These are phyloP conservation scores for Catostylus mosaicus DNA, from an alignment of 30 jellyfish, hydroid and myxozoan genomes.

Conservation along the genomic window DNA sequence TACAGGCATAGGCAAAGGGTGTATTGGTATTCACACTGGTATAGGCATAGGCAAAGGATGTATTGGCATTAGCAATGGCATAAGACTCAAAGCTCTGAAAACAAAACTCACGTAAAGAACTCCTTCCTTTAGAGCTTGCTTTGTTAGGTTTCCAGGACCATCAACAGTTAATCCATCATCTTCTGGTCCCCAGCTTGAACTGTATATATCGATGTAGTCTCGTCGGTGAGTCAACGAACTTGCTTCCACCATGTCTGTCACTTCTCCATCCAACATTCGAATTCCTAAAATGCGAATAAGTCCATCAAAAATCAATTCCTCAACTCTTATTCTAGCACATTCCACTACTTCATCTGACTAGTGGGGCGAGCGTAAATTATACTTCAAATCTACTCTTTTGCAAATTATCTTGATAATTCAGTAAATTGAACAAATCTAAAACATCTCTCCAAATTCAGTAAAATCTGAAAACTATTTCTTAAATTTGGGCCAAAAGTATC, in stretches of 20 bases:
- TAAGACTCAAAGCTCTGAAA: no score
- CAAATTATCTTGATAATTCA: no score
- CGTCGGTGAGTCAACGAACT: slow-evolving; percentile 89
- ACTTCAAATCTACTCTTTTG: no score
- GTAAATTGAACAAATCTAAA: no score
- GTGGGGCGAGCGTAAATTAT: no score
- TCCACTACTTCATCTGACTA: no score
- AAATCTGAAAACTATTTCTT: no score
- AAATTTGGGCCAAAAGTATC: no score
- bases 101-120: slow-evolving; percentile 69
- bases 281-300: slow-evolving; percentile 64
- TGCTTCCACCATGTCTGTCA: slow-evolving; percentile 93
- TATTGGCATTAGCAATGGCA: background rate
- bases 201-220: slow-evolving; percentile 88
- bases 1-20: background rate
- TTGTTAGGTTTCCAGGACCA: slow-evolving; percentile 93
- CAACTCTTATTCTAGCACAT: no score
- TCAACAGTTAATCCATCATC: slow-evolving; percentile 97
- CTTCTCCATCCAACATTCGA: slow-evolving; percentile 99
- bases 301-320: background rate
- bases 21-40: no score
- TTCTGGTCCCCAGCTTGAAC: slow-evolving; percentile 99
- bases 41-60: no score
- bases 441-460: no score
- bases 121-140: slow-evolving; percentile 81